phyloP scores from a whole-genome alignment of 2,113 vertebrate genomes.

The Orientallactaga bullata region DNA sequence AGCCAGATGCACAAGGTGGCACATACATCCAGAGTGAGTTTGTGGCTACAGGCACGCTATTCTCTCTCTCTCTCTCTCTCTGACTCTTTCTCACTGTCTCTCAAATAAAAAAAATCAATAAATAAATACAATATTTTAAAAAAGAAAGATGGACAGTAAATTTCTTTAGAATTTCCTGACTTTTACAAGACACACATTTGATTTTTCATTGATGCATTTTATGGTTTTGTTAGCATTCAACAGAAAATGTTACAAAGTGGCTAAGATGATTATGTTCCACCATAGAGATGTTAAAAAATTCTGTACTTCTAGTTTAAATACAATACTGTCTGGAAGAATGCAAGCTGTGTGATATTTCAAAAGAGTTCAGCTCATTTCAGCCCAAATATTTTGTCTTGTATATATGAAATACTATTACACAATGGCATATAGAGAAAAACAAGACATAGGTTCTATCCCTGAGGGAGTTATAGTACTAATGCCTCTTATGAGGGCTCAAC shows the following conservation, averaged over 20 bases:
- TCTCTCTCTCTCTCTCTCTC: too few relatives aligned
- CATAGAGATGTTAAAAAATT: neutral
- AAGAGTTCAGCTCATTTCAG: neutral
- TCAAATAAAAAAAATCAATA: too few relatives aligned
- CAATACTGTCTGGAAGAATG: neutral
- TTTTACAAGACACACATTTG: neutral
- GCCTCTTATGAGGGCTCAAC: neutral
- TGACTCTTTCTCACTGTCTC: too few relatives aligned
- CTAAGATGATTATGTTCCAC: neutral
- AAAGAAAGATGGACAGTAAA: neutral
- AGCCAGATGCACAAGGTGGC: too few relatives aligned
- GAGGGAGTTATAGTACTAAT: neutral
- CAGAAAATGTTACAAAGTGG: neutral
- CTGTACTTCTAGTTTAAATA: neutral
- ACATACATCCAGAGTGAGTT: too few relatives aligned
- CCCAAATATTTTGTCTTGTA: neutral
- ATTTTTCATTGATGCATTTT: constrained; percentile 8
- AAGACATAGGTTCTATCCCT: neutral
- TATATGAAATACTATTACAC: neutral
- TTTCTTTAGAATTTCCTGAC: neutral
- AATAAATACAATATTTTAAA: too few relatives aligned
- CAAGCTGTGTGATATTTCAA: neutral
- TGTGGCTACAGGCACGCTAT: too few relatives aligned
- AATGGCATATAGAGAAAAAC: neutral
- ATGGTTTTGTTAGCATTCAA: constrained; percentile 8